These are phyloP conservation scores for Rhabdomys pumilio DNA, from an alignment of 2,797 vertebrate species.

Conservation along the genomic window DNA sequence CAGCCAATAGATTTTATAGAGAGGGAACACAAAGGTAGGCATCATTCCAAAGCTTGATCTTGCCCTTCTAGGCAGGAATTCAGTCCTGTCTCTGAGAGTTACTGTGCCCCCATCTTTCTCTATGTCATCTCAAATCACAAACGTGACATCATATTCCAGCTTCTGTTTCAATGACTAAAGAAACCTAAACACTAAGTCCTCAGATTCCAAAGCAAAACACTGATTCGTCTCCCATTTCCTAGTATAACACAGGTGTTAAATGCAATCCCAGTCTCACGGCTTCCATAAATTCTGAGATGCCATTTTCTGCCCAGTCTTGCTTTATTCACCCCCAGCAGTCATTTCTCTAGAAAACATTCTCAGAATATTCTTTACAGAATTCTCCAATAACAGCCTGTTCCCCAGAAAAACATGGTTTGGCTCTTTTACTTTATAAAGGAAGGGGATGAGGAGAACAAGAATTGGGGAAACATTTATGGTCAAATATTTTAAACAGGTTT, in stretches of 20 bases:
- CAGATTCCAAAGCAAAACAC: not conserved
- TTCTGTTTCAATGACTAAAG: not conserved
- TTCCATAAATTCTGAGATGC: not conserved
- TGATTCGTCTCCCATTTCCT: not conserved
- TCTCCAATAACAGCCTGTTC: slow-evolving; percentile 9
- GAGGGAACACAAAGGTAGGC: not conserved
- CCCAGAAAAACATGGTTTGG: not conserved
- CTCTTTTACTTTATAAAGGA: slow-evolving; percentile 7
- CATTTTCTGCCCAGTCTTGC: not conserved
- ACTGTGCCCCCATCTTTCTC: not conserved
- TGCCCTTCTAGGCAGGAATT: not conserved
- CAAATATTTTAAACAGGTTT: not conserved
- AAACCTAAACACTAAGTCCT: not conserved
- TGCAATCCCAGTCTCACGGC: not conserved
- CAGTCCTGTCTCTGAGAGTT: not conserved
- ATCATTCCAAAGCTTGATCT: not conserved
- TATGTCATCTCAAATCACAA: not conserved
- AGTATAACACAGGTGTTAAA: not conserved
- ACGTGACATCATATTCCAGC: not conserved
- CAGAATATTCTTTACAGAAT: not conserved
- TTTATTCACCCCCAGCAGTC: not conserved
- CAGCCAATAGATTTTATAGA: not conserved
- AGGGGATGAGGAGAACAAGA: not conserved
- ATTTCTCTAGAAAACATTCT: not conserved
- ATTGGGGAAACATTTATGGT: not conserved